Percentiles rank a stretch among this genome's conserved stretches.
phyloP scores from a whole-genome alignment of 2,888 invertebrate species.

The Gastrophysa polygoni region DNA sequence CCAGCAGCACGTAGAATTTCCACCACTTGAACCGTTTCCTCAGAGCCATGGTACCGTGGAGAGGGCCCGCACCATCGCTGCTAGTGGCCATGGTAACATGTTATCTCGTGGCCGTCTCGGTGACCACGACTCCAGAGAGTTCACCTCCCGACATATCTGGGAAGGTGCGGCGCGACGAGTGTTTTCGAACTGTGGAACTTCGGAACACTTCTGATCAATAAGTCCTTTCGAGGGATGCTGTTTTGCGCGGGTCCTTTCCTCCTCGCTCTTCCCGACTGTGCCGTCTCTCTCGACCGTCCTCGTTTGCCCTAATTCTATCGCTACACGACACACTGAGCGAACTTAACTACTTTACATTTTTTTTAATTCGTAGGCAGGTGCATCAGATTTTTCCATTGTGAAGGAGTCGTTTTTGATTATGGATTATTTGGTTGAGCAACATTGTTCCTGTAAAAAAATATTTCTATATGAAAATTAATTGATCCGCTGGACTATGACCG shows the following conservation, averaged over 20 bases:
- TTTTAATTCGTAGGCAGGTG: no score
- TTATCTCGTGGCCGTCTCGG: background rate
- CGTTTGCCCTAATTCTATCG: conserved; percentile 26
- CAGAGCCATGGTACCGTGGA: conserved; percentile 46
- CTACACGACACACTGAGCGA: background rate
- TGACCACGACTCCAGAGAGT: background rate
- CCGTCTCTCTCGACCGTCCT: conserved; percentile 17
- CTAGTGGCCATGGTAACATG: conserved; percentile 36
- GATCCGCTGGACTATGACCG: no score
- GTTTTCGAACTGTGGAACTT: background rate
- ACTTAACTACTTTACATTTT: no score
- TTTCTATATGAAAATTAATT: no score
- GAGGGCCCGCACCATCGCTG: conserved; percentile 45
- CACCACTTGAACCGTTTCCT: conserved; percentile 54
- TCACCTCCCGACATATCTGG: background rate
- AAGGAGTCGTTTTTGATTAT: no score
- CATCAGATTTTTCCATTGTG: no score
- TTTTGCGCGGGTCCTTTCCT: conserved; percentile 34
- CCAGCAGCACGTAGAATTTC: conserved; percentile 52
- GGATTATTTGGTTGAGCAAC: no score
- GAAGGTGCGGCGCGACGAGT: background rate
- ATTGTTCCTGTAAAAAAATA: no score
- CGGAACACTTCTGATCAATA: conserved; percentile 53
- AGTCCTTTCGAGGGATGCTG: conserved; percentile 54
- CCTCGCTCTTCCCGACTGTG: conserved; percentile 19